Evolutionary conservation across 2,797 vertebrate species (phyloP).

Genomic region (Erpetoichthys calabaricus): DNA sequence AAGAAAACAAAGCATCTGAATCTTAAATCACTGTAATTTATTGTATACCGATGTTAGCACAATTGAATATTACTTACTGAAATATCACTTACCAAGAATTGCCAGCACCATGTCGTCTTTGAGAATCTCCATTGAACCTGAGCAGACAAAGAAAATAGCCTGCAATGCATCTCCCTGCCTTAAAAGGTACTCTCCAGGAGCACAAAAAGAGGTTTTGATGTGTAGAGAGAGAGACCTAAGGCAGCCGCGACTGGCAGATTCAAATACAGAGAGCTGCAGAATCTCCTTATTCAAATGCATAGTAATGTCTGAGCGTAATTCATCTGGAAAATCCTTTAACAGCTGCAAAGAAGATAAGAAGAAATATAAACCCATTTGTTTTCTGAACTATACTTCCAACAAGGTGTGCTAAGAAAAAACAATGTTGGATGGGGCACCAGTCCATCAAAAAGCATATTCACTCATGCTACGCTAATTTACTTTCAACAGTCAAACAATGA

Average conservation of each 20-base stretch:
- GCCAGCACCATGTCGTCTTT: slow-evolving; percentile 89
- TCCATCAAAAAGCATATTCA: too few species aligned
- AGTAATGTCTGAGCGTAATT: slow-evolving; percentile 91
- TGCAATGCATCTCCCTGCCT: slow-evolving; percentile 90
- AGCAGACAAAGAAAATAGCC: slow-evolving; percentile 93
- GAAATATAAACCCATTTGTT: neutral
- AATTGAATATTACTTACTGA: too few species aligned
- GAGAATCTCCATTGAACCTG: slow-evolving; percentile 94
- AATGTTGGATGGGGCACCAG: too few species aligned
- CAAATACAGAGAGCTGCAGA: slow-evolving; percentile 83
- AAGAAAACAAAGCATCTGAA: too few species aligned
- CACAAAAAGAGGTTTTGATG: slow-evolving; percentile 96
- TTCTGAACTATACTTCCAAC: neutral
- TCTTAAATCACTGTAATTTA: too few species aligned
- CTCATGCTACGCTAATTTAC: too few species aligned
- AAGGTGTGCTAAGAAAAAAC: neutral
- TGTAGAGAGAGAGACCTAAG: slow-evolving; percentile 91
- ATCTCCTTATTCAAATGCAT: slow-evolving; percentile 98
- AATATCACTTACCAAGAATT: slow-evolving; percentile 72
- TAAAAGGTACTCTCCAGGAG: slow-evolving; percentile 88
- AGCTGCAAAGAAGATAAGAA: slow-evolving; percentile 49
- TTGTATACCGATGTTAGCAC: too few species aligned
- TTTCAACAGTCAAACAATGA: too few species aligned
- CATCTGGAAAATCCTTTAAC: slow-evolving; percentile 91
- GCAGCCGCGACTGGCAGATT: slow-evolving; percentile 85